Evolutionary conservation across 1,140 invertebrate genomes (phyloP).

Genomic region (Chlorops oryzae): DNA sequence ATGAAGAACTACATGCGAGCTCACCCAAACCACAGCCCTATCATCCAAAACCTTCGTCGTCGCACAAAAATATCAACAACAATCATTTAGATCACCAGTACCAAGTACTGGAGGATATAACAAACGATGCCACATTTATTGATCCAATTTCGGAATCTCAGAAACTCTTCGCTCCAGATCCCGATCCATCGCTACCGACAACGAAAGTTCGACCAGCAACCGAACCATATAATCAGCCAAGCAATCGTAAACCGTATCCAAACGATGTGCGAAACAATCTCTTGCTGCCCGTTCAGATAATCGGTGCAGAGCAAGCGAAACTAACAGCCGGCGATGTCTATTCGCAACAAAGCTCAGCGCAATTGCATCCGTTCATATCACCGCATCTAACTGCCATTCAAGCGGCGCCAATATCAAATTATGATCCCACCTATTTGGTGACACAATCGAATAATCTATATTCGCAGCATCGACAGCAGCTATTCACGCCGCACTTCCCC

Average conservation of each 20-base stretch:
- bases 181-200: slow-evolving; percentile 47
- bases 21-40: slow-evolving; percentile 16
- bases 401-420: slow-evolving; percentile 37
- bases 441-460: slow-evolving; percentile 45
- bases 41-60: slow-evolving; percentile 13
- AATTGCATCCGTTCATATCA: slow-evolving; percentile 26
- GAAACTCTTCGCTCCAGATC: slow-evolving; percentile 50
- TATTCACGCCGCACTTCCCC: slow-evolving; percentile 34
- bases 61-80: slow-evolving; percentile 15
- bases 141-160: slow-evolving; percentile 45
- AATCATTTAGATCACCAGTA: too few species aligned
- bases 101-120: slow-evolving; percentile 48
- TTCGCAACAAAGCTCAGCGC: slow-evolving; percentile 32
- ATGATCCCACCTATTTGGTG: slow-evolving; percentile 45
- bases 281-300: slow-evolving; percentile 33
- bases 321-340: slow-evolving; percentile 34
- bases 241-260: slow-evolving; percentile 48
- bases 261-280: slow-evolving; percentile 37
- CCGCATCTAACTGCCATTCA: slow-evolving; percentile 22
- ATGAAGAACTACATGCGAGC: slow-evolving; percentile 30
- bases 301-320: slow-evolving; percentile 24
- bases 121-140: slow-evolving; percentile 45
- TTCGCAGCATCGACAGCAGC: slow-evolving; percentile 40
- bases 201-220: slow-evolving; percentile 43
- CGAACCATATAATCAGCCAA: slow-evolving; percentile 48